Conservation (phyloP, 2,888 invertebrate species). For the Lobophora halterata region DNA sequence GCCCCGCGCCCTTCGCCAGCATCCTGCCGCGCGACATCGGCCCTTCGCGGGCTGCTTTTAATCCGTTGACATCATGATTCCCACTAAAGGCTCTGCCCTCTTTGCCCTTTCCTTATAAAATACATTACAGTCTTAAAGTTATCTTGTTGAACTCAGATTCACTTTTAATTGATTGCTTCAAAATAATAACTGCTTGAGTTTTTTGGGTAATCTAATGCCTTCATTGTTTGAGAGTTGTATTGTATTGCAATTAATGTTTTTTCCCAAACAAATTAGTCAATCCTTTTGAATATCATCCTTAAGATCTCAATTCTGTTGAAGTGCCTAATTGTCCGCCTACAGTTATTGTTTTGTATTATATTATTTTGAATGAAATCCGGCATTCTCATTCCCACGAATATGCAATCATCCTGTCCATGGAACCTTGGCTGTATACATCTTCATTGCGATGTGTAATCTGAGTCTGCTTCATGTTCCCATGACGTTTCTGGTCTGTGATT, state of each 20-base stretch:
- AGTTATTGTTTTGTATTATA: too few relatives aligned
- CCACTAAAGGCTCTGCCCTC: background rate
- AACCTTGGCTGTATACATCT: constrained; percentile 22
- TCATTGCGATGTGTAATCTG: constrained; percentile 54
- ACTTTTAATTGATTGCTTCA: constrained; percentile 6
- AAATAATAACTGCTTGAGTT: too few relatives aligned
- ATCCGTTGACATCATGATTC: background rate
- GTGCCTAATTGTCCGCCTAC: too few relatives aligned
- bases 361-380: constrained; percentile 5
- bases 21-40: constrained; percentile 63
- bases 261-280: constrained; percentile 17
- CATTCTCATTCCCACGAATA: constrained; percentile 22
- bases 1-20: constrained; percentile 52
- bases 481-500: constrained; percentile 68
- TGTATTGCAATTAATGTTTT: constrained; percentile 21
- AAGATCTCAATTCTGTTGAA: constrained; percentile 13
- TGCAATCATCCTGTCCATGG: constrained; percentile 18
- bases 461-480: constrained; percentile 62
- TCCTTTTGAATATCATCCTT: constrained; percentile 18
- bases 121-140: too few relatives aligned
- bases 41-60: constrained; percentile 28
- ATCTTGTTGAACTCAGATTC: too few relatives aligned
- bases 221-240: constrained; percentile 24
- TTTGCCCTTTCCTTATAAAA: too few relatives aligned
- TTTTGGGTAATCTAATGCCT: too few relatives aligned